phyloP scores from a whole-genome alignment of 2,113 vertebrate genomes.

The Acrocephalus kingi region DNA sequence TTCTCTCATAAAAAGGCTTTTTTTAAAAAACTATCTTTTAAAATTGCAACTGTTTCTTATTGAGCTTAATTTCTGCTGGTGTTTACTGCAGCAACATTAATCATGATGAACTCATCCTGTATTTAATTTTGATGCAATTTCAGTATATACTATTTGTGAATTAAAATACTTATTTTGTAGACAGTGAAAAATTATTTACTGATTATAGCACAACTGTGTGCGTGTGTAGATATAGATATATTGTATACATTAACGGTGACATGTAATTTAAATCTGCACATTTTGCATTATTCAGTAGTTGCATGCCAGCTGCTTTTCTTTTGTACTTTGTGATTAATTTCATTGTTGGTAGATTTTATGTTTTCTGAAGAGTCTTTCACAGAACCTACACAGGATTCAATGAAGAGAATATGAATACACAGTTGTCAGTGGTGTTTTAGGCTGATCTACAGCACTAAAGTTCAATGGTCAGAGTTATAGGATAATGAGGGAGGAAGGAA shows the following conservation, averaged over 20 bases:
- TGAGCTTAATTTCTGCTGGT: conserved; percentile 8
- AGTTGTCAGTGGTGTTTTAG: conserved; percentile 53
- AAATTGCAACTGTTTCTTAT: background rate
- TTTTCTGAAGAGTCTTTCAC: conserved; percentile 70
- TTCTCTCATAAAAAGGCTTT: background rate
- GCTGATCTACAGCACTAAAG: conserved; percentile 55
- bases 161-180: conserved; percentile 65
- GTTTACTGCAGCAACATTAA: conserved; percentile 37
- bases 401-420: conserved; percentile 53
- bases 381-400: conserved; percentile 53
- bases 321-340: conserved; percentile 76
- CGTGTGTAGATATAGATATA: conserved; percentile 50
- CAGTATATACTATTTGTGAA: conserved; percentile 44
- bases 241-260: conserved; percentile 60
- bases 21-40: background rate
- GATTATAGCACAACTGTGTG: conserved; percentile 29
- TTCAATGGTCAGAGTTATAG: conserved; percentile 50
- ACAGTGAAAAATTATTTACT: conserved; percentile 71
- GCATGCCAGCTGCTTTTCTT: conserved; percentile 73
- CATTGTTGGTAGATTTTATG: conserved; percentile 73
- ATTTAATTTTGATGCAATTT: conserved; percentile 58
- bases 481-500: conserved; percentile 34
- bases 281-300: conserved; percentile 71
- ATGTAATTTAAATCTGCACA: conserved; percentile 70
- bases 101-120: conserved; percentile 39